Evolutionary conservation across 2,113 vertebrate species (phyloP), one percentile per base, ranked within the genome.

Genomic region (Cyphomyrus plagiostoma): DNA sequence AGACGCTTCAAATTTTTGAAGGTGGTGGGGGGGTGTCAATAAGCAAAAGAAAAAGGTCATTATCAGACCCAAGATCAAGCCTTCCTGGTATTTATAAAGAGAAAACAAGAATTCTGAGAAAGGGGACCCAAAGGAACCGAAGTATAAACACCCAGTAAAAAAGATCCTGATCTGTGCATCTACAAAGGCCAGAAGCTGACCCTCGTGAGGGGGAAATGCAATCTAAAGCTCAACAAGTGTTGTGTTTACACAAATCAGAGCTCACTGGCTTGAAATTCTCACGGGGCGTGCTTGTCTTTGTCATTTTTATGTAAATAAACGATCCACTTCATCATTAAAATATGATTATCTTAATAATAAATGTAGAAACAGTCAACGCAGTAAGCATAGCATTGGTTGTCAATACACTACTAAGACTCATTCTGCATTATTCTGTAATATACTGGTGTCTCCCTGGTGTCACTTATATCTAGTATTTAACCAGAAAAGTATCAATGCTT

Each of bases 131-230:
- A 77, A 77, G 66, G n/a, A 80, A 10, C 19, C 3, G 48, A 50
- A 89, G 39, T 52, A 50, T 52, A 48, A 88, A 88, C 30, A 49
- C 19, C 58, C 10, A 26, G 62, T 42, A 46, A 48, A 70, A 62
- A 26, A 88, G 62, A 88, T 88, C 87, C n/a, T 66, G 62, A 70
- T 88, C 87, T 70, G 1, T 80, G 30, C 26, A n/a, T 42, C 88
- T 35, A 89, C 70, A 89, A 89, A 89, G 82, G 70, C 48, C 74
- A 82, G 88, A 52, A 89, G 88, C 19, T n/a, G 49, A 21, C 35
- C 35, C 48, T 42, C 11, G 77, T 82, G 88, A 13, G 10, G 23
- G 74, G 46, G 49, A 82, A 89, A 56, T 45, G 56, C 88, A 21
- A 21, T n/a, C 49, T 48, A 26, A 70, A 46, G 30, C 42, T 70